These are phyloP conservation scores for Pardalotus punctatus DNA, from an alignment of 2,113 vertebrate species.

Conservation along the genomic window DNA sequence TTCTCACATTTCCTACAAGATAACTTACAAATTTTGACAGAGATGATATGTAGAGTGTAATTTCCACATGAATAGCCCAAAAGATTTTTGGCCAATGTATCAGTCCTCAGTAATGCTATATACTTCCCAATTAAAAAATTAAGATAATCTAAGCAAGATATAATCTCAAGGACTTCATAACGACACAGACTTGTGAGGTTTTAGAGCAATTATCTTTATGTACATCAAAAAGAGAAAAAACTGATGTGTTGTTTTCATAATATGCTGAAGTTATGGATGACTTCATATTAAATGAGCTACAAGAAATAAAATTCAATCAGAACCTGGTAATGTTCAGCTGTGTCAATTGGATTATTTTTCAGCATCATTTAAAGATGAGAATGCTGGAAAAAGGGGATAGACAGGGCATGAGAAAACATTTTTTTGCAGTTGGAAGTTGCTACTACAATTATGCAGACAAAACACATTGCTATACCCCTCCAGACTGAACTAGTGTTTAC, in stretches of 20 bases:
- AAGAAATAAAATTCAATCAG: not conserved
- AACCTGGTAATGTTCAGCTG: not conserved
- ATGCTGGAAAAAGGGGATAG: not conserved
- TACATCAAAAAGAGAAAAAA: not conserved
- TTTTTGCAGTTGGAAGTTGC: not conserved
- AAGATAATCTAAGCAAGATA: not conserved
- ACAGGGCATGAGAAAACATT: not conserved
- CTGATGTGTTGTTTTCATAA: not conserved
- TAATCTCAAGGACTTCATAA: not conserved
- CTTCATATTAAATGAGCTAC: not conserved
- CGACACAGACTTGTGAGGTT: not conserved
- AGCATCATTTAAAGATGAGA: not conserved
- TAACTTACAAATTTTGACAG: not conserved
- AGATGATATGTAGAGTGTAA: not conserved
- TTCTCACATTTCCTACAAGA: not conserved
- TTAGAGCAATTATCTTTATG: not conserved
- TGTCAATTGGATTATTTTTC: not conserved
- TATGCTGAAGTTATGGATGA: not conserved
- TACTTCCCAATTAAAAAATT: not conserved
- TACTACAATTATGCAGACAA: not conserved
- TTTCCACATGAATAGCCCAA: not conserved
- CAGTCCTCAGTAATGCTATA: not conserved
- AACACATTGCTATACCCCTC: not conserved
- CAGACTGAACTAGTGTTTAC: not conserved
- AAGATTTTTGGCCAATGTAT: not conserved